Conservation (phyloP, 2,888 invertebrate genomes). For the Acleris literana region DNA sequence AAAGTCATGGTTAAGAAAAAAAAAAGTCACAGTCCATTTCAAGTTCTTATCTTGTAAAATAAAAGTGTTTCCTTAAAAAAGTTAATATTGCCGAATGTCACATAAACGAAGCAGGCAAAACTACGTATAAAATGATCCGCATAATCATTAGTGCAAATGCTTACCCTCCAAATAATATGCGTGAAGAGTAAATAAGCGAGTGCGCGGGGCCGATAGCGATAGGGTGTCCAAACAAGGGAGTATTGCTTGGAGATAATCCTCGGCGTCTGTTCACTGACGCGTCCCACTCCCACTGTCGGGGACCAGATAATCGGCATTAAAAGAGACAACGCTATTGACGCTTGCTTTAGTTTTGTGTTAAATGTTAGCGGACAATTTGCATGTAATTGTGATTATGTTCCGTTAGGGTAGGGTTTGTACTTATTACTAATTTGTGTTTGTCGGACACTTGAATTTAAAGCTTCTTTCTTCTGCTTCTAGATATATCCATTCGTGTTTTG, state of each 20-base stretch:
- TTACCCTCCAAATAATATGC: constrained; percentile 33
- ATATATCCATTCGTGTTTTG: too few species aligned
- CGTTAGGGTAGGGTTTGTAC: not conserved
- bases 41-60: too few species aligned
- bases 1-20: too few species aligned
- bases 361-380: constrained; percentile 11
- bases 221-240: constrained; percentile 35
- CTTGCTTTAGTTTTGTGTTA: constrained; percentile 11
- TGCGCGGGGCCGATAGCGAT: constrained; percentile 33
- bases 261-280: constrained; percentile 30
- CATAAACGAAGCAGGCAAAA: too few species aligned
- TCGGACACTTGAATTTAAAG: too few species aligned
- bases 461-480: too few species aligned
- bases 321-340: constrained; percentile 30
- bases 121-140: constrained; percentile 5
- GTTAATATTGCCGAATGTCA: too few species aligned
- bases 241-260: constrained; percentile 36
- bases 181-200: constrained; percentile 35
- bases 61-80: too few species aligned
- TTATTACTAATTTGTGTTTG: too few species aligned
- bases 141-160: constrained; percentile 33
- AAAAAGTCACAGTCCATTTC: too few species aligned
- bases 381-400: constrained; percentile 11
- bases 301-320: constrained; percentile 32
- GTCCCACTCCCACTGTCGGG: constrained; percentile 32